phyloP scores from a whole-genome alignment of 2,113 vertebrate genomes.

The Gambusia holbrooki region DNA sequence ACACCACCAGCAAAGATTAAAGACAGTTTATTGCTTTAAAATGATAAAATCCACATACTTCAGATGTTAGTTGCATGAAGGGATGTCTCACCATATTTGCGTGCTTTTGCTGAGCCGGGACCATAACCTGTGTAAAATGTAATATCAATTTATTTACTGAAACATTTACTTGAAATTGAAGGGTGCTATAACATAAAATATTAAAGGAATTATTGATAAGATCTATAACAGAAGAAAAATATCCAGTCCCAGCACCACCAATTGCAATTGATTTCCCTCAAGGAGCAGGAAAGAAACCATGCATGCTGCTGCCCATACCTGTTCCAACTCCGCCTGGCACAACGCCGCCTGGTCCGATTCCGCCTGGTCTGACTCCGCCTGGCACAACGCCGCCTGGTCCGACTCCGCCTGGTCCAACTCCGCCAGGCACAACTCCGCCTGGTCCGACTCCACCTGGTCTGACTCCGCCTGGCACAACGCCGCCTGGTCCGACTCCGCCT shows the following conservation, averaged over 20 bases:
- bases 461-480: slow-evolving; percentile 28
- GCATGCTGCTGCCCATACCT: slow-evolving; percentile 9
- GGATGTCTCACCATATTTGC: slow-evolving; percentile 60
- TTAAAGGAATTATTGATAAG: neutral
- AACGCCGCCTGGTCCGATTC: slow-evolving; percentile 1
- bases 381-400: slow-evolving; percentile 30
- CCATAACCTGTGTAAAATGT: slow-evolving; percentile 50
- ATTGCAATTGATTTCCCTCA: neutral
- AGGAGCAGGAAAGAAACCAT: slow-evolving; percentile 8
- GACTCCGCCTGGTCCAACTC: slow-evolving; percentile 22
- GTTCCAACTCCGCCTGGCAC: slow-evolving; percentile 14
- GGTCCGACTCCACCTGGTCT: slow-evolving; percentile 34
- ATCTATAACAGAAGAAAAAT: neutral
- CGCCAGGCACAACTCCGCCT: slow-evolving; percentile 43
- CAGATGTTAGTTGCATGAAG: neutral
- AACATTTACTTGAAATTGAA: neutral
- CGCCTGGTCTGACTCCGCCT: slow-evolving; percentile 24
- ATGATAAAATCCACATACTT: neutral
- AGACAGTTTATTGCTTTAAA: neutral
- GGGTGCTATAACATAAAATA: neutral
- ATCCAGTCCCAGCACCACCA: no score
- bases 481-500: slow-evolving; percentile 47
- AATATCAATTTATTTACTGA: slow-evolving; percentile 1
- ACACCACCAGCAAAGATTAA: slow-evolving; percentile 38
- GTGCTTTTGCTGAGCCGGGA: slow-evolving; percentile 60